These are phyloP conservation scores for Agrotis exclamationis DNA, from an alignment of 2,888 invertebrate species.

Conservation along the genomic window DNA sequence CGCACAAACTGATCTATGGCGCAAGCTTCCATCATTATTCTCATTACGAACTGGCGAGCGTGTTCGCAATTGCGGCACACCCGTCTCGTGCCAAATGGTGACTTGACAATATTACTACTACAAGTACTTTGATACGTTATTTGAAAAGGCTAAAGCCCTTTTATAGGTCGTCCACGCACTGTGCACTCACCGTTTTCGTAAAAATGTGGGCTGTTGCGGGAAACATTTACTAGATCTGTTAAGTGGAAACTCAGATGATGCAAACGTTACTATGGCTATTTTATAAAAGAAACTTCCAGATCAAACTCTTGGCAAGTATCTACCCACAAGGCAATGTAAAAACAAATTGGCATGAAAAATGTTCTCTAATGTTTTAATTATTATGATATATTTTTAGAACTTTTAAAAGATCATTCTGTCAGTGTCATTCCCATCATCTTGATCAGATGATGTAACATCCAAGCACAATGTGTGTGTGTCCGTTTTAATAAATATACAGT, in stretches of 20 bases:
- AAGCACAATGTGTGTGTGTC: not conserved
- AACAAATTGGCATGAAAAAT: conserved; percentile 27
- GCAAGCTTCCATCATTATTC: conserved; percentile 88
- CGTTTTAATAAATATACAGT: not conserved
- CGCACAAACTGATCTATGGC: conserved; percentile 82
- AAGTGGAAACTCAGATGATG: conserved; percentile 54
- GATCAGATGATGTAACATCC: not conserved
- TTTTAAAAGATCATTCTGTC: not conserved
- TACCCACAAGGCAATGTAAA: conserved; percentile 18
- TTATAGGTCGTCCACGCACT: conserved; percentile 47
- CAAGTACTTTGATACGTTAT: conserved; percentile 68
- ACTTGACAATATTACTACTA: conserved; percentile 76
- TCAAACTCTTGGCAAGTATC: conserved; percentile 22
- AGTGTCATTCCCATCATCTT: not conserved
- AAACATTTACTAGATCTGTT: conserved; percentile 49
- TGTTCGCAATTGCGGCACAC: conserved; percentile 80
- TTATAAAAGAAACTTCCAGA: conserved; percentile 48
- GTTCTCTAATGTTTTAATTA: conserved; percentile 11
- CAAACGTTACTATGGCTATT: conserved; percentile 30
- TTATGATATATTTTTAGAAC: conserved; percentile 10
- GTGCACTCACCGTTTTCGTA: conserved; percentile 42
- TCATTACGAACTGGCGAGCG: conserved; percentile 81
- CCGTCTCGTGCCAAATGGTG: conserved; percentile 74
- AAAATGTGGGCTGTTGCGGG: conserved; percentile 45
- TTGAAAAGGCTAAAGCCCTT: conserved; percentile 62